These are phyloP conservation scores for Himalopsyche tibetana DNA, from an alignment of 2,888 invertebrate genomes.

Conservation along the genomic window DNA sequence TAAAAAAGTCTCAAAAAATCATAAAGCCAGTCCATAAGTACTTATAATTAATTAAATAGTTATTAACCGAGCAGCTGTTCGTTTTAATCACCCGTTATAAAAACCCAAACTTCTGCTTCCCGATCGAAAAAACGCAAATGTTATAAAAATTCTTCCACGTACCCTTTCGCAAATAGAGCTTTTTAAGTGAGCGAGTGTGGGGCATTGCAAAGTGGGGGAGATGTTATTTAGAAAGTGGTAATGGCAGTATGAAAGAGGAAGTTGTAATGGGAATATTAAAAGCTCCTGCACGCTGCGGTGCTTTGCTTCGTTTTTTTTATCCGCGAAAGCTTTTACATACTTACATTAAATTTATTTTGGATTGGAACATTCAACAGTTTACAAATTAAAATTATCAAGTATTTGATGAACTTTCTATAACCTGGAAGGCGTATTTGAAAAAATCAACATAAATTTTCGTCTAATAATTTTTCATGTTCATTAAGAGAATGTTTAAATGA, in stretches of 20 bases:
- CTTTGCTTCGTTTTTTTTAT: neutral
- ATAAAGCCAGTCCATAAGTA: too few relatives aligned
- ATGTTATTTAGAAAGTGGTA: constrained; percentile 43
- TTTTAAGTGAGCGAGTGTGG: constrained; percentile 12
- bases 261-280: constrained; percentile 43
- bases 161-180: constrained; percentile 34
- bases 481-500: too few relatives aligned
- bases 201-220: constrained; percentile 36
- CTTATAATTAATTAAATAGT: too few relatives aligned
- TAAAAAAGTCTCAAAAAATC: too few relatives aligned
- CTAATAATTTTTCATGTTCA: too few relatives aligned
- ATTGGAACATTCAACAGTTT: constrained; percentile 20
- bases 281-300: constrained; percentile 16
- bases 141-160: constrained; percentile 32
- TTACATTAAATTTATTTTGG: constrained; percentile 17
- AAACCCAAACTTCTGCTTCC: neutral
- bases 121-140: constrained; percentile 31
- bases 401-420: neutral
- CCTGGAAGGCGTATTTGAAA: too few relatives aligned
- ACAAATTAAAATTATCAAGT: neutral
- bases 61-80: too few relatives aligned
- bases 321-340: constrained; percentile 42
- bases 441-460: too few relatives aligned
- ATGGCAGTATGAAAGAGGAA: constrained; percentile 41
- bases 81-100: constrained; percentile 27